Conservation (phyloP, 2,888 invertebrate species). For the Chelonus formosanus region DNA sequence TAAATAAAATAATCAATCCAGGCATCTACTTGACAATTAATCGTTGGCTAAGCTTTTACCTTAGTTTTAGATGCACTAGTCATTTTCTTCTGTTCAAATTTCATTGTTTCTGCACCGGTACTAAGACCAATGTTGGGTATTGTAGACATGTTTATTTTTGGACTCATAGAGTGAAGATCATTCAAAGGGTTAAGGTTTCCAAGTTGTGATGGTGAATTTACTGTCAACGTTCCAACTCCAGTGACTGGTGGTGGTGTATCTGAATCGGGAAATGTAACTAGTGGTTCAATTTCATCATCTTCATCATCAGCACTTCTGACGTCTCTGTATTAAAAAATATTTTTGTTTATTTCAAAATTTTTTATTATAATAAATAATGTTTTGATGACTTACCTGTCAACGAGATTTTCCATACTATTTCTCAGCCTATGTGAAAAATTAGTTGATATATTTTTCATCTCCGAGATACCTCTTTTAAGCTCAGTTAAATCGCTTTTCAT, state of each 20-base stretch:
- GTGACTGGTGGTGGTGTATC: slow-evolving; percentile 74
- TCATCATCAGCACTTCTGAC: slow-evolving; percentile 55
- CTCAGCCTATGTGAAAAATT: slow-evolving; percentile 69
- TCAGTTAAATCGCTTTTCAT: slow-evolving; percentile 83
- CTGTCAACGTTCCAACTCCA: slow-evolving; percentile 63
- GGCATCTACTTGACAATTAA: background rate
- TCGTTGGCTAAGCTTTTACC: slow-evolving; percentile 57
- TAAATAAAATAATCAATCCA: too few species aligned
- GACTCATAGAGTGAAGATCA: slow-evolving; percentile 55
- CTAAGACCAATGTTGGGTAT: slow-evolving; percentile 47
- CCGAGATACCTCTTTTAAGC: slow-evolving; percentile 84
- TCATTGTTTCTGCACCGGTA: slow-evolving; percentile 72
- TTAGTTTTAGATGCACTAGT: slow-evolving; percentile 81
- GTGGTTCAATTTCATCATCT: slow-evolving; percentile 69
- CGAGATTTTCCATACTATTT: slow-evolving; percentile 82
- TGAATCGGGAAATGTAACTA: slow-evolving; percentile 84
- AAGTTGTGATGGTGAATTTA: slow-evolving; percentile 63
- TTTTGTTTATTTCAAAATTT: background rate
- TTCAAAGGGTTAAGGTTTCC: slow-evolving; percentile 60
- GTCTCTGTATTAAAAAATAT: slow-evolving; percentile 47
- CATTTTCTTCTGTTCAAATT: slow-evolving; percentile 85
- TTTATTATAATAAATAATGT: too few species aligned
- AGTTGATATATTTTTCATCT: slow-evolving; percentile 79
- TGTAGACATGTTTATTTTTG: slow-evolving; percentile 53
- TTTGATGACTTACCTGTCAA: slow-evolving; percentile 69